Evolutionary conservation across 2,888 invertebrate genomes (phyloP).

Genomic region (Apodemia duryi): DNA sequence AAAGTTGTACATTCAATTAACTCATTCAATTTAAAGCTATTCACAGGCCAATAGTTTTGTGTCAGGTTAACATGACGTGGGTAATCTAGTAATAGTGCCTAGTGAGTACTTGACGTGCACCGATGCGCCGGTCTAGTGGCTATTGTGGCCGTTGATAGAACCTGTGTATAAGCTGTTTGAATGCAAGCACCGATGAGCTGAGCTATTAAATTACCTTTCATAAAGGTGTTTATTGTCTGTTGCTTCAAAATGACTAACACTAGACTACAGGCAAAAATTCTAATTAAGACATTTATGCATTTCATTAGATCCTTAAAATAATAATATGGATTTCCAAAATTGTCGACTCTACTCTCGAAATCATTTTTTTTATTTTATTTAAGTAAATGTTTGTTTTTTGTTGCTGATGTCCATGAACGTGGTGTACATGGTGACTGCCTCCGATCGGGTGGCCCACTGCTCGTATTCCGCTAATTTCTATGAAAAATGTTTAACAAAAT

Average conservation of each 20-base stretch:
- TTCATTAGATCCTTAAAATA: too few relatives aligned
- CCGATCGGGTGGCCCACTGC: too few relatives aligned
- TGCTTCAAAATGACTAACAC: neutral
- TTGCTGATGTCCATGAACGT: too few relatives aligned
- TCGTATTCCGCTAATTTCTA: too few relatives aligned
- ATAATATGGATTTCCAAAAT: too few relatives aligned
- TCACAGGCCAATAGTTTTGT: slow-evolving; percentile 11
- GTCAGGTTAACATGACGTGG: slow-evolving; percentile 14
- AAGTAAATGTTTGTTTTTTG: too few relatives aligned
- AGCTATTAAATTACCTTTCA: slow-evolving; percentile 22
- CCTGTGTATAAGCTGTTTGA: slow-evolving; percentile 26
- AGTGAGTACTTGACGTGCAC: slow-evolving; percentile 24
- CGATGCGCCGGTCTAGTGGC: slow-evolving; percentile 25
- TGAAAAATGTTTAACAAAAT: too few relatives aligned
- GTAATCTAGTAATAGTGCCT: slow-evolving; percentile 27
- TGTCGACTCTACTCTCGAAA: too few relatives aligned
- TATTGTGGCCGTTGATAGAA: slow-evolving; percentile 33
- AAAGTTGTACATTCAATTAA: neutral
- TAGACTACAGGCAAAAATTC: neutral
- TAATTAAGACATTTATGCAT: too few relatives aligned
- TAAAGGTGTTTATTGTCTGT: slow-evolving; percentile 12
- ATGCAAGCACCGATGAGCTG: slow-evolving; percentile 28
- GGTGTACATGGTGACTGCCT: too few relatives aligned
- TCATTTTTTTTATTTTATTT: too few relatives aligned
- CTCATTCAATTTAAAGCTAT: neutral